phyloP scores from a whole-genome alignment of 2,797 vertebrate genomes.

The Mustela erminea region DNA sequence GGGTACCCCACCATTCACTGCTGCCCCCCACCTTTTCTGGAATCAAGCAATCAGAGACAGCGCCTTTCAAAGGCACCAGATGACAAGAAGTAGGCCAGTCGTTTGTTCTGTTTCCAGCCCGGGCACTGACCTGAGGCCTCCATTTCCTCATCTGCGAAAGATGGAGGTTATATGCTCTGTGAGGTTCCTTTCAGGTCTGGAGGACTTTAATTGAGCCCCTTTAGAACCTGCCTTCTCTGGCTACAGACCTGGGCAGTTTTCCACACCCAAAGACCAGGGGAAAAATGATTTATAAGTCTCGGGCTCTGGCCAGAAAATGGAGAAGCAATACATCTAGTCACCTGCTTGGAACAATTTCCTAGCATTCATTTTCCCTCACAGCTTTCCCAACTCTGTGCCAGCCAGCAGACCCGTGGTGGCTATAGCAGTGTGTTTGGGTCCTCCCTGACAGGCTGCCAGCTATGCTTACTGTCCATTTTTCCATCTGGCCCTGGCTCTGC shows the following conservation, averaged over 20 bases:
- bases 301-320: background rate
- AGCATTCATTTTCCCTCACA: background rate
- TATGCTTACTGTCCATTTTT: background rate
- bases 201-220: background rate
- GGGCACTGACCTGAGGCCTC: background rate
- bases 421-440: background rate
- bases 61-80: background rate
- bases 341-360: slow-evolving; percentile 8
- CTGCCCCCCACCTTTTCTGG: background rate
- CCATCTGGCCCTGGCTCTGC: background rate
- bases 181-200: background rate
- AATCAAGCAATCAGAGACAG: background rate
- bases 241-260: background rate
- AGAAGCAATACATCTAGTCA: background rate
- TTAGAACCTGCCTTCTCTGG: background rate
- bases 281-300: background rate
- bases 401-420: background rate
- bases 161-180: background rate
- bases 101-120: background rate
- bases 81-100: background rate
- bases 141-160: background rate
- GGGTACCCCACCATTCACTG: accelerated
- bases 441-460: background rate
- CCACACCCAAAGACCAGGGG: background rate
- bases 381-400: background rate